phyloP scores from a whole-genome alignment of 2,888 invertebrate genomes.

The Sinodicranocentrus sp. region DNA sequence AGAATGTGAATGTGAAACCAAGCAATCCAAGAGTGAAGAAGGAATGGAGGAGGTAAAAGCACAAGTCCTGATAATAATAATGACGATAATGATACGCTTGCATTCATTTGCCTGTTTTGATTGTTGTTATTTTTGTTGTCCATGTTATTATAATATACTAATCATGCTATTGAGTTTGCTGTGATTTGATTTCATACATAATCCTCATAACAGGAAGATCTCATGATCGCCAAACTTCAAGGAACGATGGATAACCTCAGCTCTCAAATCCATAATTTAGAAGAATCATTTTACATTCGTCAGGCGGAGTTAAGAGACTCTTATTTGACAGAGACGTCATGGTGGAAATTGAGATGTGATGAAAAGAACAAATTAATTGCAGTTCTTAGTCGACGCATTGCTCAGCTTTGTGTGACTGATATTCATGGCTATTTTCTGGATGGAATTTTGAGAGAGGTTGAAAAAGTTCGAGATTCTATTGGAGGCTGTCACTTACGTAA shows the following conservation, averaged over 20 bases:
- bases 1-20: too few relatives aligned
- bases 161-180: too few relatives aligned
- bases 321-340: conserved; percentile 70
- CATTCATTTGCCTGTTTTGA: too few relatives aligned
- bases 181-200: background rate
- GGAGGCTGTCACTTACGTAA: conserved; percentile 44
- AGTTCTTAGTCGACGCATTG: conserved; percentile 72
- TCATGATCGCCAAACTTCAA: conserved; percentile 70
- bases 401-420: conserved; percentile 75
- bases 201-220: conserved; percentile 62
- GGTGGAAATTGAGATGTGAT: conserved; percentile 74
- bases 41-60: conserved; percentile 29
- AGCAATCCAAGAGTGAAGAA: conserved; percentile 21
- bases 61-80: too few relatives aligned
- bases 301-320: conserved; percentile 73
- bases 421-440: conserved; percentile 74
- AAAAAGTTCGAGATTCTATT: conserved; percentile 61
- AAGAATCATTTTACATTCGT: conserved; percentile 70
- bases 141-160: too few relatives aligned
- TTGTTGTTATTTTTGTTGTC: too few relatives aligned
- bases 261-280: conserved; percentile 70
- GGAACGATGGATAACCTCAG: conserved; percentile 69
- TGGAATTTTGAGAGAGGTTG: conserved; percentile 74
- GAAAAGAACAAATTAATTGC: conserved; percentile 76
- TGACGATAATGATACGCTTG: too few relatives aligned